Evolutionary conservation across 2,113 vertebrate species (phyloP), one percentile per base, ranked within the genome.

Genomic region (Microtus ochrogaster): DNA sequence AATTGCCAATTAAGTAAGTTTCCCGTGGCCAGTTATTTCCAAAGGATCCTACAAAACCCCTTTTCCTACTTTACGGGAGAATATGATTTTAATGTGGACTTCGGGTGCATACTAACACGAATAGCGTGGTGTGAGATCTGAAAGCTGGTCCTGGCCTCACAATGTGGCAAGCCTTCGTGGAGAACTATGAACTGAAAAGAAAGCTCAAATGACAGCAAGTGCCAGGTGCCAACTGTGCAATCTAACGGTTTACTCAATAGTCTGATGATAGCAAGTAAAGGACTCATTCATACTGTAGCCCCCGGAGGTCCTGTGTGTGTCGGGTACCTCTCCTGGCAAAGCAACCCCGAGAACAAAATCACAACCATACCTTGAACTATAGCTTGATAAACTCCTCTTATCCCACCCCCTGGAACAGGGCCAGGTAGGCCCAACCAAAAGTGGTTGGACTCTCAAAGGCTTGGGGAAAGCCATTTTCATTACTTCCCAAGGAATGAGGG

Each of bases 1-100:
- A 93, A 90, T 24, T 79, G 79, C 94, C 90, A 73, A 70, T 52
- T 74, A 94, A 92, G 36, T 87, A 77, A 78, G 68, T 66, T 97
- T 90, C 33, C 58, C 92, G 33, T 36, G 90, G 82, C 82, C 74
- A 66, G 36, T 63, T 55, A 92, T 49, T 92, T 93, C 74, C 81
- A 87, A 94, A 89, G 30, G 84, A 89, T 36, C 49, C 82, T 10
- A 85, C 22, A 86, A 65, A 95, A 70, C 39, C 47, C 65, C 1
- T 58, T 89, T 76, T 58, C 52, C 79, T 66, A 55, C 49, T 52
- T 92, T 87, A 81, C 0, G 65, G 28, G 26, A 90, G 95, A 95
- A 81, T 47, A 41, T 22, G 41, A 8, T 89, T 77, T 94, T 68
- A 70, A 81, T 30, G 79, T 4, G n/a, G 55, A 24, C 6, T 89